Evolutionary conservation across 2,113 vertebrate genomes (phyloP).

Genomic region (Eurystomus gularis): DNA sequence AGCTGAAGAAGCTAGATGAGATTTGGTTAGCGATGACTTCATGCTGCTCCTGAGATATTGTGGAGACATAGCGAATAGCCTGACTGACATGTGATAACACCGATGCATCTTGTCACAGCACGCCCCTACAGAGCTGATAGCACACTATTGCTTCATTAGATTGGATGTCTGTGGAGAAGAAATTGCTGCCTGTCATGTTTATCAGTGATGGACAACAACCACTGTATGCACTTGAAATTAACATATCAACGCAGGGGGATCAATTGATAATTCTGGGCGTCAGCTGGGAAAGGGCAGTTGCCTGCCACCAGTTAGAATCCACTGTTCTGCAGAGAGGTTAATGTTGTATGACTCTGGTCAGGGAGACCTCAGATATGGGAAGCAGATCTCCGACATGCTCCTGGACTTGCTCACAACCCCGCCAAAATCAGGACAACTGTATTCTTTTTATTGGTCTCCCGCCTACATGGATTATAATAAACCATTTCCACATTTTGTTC

Average conservation of each 20-base stretch:
- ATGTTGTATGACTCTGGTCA: rapidly evolving
- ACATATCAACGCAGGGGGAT: neutral
- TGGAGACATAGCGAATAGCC: neutral
- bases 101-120: neutral
- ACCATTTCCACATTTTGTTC: neutral
- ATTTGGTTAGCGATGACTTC: neutral
- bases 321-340: neutral
- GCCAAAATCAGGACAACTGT: neutral
- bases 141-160: neutral
- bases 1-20: neutral
- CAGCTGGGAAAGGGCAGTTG: neutral
- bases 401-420: neutral
- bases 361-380: too few species aligned
- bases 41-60: neutral
- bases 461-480: neutral
- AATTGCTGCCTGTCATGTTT: neutral
- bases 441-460: neutral
- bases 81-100: rapidly evolving
- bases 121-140: neutral
- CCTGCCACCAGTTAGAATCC: neutral
- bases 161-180: neutral
- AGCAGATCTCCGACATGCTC: neutral
- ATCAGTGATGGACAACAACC: neutral
- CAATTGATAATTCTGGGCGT: neutral
- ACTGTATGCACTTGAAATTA: neutral